phyloP scores from a whole-genome alignment of 2,113 vertebrate species.

The Panurus biarmicus region DNA sequence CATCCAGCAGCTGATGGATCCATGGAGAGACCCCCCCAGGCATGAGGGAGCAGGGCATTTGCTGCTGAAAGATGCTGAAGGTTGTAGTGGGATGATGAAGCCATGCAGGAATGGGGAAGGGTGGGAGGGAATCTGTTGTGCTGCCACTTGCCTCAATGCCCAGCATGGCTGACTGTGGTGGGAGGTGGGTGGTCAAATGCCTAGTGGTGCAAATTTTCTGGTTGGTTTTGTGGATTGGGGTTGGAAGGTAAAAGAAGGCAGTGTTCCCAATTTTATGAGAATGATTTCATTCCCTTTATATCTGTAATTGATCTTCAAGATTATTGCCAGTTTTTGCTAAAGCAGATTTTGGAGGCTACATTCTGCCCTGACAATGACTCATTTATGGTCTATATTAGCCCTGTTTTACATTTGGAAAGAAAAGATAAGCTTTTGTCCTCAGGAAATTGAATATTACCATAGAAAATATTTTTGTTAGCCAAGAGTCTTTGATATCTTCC shows the following conservation, averaged over 20 bases:
- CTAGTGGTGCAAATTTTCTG: neutral
- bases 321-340: neutral
- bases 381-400: neutral
- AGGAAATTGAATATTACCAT: neutral
- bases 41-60: neutral
- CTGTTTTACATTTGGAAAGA: neutral
- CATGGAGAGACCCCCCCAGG: neutral
- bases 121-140: neutral
- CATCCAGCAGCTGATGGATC: neutral
- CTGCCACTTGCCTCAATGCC: neutral
- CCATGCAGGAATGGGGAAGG: neutral
- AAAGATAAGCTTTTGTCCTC: neutral
- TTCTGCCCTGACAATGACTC: neutral
- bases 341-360: neutral
- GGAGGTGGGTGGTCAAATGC: neutral
- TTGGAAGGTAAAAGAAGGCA: neutral
- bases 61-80: neutral
- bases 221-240: neutral
- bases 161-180: neutral
- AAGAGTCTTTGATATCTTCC: neutral
- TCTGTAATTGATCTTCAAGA: neutral
- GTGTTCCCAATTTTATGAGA: neutral
- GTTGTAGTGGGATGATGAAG: neutral
- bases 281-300: neutral
- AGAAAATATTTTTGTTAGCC: neutral